Evolutionary conservation across 2,888 invertebrate species (phyloP).

Genomic region (Heliconius aoede): DNA sequence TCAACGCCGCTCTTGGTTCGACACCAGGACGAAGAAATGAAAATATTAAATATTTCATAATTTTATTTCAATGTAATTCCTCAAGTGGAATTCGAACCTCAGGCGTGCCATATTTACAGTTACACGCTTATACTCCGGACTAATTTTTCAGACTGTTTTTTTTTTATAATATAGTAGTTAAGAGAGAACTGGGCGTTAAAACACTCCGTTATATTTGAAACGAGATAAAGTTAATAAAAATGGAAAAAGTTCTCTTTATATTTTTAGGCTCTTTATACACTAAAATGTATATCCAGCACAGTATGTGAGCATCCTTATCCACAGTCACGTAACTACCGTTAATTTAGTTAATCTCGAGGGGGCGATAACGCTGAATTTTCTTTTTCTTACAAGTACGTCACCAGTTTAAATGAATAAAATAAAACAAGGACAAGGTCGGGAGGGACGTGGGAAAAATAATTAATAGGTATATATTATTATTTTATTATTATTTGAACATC

Average conservation of each 20-base stretch:
- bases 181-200: too few species aligned
- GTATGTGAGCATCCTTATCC: slow-evolving; percentile 22
- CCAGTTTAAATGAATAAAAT: slow-evolving; percentile 37
- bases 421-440: slow-evolving; percentile 39
- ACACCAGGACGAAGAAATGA: too few species aligned
- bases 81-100: too few species aligned
- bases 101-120: too few species aligned
- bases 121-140: too few species aligned
- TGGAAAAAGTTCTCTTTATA: neutral
- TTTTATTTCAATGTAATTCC: too few species aligned
- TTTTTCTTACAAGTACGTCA: slow-evolving; percentile 50
- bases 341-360: slow-evolving; percentile 59
- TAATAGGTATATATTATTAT: neutral
- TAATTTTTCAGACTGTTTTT: too few species aligned
- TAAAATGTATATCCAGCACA: neutral
- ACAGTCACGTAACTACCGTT: slow-evolving; percentile 61
- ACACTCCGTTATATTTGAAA: too few species aligned
- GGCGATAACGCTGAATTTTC: slow-evolving; percentile 65
- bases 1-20: too few species aligned
- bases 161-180: too few species aligned
- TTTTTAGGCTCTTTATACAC: neutral
- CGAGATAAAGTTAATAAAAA: neutral
- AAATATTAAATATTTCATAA: too few species aligned
- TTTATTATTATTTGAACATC: neutral
- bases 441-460: slow-evolving; percentile 24